A percentile compares a stretch with the other conserved stretches of the same genome.
phyloP scores from a whole-genome alignment of 1,140 invertebrate species.

The Mamestra configurata region DNA sequence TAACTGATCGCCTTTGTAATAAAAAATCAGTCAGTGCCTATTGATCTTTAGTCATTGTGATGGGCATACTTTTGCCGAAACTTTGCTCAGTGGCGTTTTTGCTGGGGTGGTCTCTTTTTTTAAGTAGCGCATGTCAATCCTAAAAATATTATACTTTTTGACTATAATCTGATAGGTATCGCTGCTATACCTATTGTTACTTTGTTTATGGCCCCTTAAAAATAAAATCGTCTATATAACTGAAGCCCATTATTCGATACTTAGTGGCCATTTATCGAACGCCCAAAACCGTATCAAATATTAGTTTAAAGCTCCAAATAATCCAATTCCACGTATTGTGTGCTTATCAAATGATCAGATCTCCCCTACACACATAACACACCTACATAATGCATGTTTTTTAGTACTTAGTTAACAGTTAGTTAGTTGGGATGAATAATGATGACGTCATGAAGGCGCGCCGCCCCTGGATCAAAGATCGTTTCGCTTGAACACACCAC shows the following conservation, averaged over 20 bases:
- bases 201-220: background rate
- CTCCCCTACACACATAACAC: constrained; percentile 19
- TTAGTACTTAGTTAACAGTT: constrained; percentile 48
- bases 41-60: background rate
- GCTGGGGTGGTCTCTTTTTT: no score
- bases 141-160: no score
- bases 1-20: constrained; percentile 26
- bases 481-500: constrained; percentile 67
- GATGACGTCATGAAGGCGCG: constrained; percentile 72
- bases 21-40: background rate
- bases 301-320: constrained; percentile 13
- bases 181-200: no score
- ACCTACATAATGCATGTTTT: constrained; percentile 48
- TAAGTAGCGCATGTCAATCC: no score
- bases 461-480: constrained; percentile 73
- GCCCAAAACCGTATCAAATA: constrained; percentile 24
- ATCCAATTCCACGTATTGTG: constrained; percentile 5
- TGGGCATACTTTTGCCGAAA: background rate
- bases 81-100: no score
- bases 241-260: background rate
- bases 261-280: background rate
- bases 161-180: no score
- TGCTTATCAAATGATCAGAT: constrained; percentile 36
- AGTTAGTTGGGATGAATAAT: constrained; percentile 69
- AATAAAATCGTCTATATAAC: background rate